phyloP scores from a whole-genome alignment of 2,888 invertebrate species.

The Alloscopus bannaensis region DNA sequence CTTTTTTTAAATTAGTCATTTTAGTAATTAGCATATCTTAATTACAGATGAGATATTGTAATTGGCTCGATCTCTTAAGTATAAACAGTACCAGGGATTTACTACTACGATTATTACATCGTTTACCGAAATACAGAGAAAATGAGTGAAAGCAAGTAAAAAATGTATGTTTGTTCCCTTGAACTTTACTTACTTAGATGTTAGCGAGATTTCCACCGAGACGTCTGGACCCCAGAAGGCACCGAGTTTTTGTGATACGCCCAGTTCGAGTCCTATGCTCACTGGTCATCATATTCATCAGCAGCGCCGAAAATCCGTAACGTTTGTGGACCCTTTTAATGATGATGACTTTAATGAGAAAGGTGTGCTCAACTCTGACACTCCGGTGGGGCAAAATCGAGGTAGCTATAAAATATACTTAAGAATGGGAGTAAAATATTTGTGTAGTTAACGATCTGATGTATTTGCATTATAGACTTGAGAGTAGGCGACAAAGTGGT shows the following conservation, averaged over 20 bases:
- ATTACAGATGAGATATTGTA: too few species aligned
- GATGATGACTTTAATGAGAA: constrained; percentile 35
- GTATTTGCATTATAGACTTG: constrained; percentile 26
- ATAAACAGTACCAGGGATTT: too few species aligned
- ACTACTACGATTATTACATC: too few species aligned
- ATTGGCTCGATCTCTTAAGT: too few species aligned
- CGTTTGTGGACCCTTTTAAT: constrained; percentile 47
- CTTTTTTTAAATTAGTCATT: too few species aligned
- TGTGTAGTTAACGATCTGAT: background rate
- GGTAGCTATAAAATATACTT: constrained; percentile 12
- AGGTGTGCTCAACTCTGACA: background rate
- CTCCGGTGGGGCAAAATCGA: constrained; percentile 33
- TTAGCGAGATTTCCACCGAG: too few species aligned
- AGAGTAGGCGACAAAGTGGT: constrained; percentile 59
- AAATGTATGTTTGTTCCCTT: too few species aligned
- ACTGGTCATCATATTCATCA: background rate
- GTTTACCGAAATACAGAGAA: too few species aligned
- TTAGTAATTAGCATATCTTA: too few species aligned
- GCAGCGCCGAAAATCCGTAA: constrained; percentile 40
- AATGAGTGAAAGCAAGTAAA: too few species aligned
- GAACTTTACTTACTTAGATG: too few species aligned
- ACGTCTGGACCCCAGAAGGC: too few species aligned
- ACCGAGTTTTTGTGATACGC: background rate
- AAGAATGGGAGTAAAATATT: background rate
- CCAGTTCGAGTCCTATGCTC: background rate